Base-by-base conservation (phyloP, 2,113 vertebrate species). In the human (Homo sapiens) region DNA sequence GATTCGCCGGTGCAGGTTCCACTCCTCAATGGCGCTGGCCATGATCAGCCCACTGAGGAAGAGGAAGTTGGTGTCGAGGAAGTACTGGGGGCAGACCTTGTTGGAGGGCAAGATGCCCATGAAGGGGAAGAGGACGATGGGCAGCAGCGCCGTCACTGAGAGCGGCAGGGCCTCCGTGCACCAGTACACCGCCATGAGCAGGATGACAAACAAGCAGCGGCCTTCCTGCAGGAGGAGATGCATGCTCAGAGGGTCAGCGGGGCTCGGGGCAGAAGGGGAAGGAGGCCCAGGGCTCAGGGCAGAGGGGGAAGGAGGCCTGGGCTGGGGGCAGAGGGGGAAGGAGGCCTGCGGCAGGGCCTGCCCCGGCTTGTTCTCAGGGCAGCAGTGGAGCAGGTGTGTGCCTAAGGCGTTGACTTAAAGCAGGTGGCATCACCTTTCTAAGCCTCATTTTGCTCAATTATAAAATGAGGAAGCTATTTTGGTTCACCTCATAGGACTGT, bases 51-150 rank as follows among this genome's bases (percentile, higher is more conserved):
- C 99, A 8, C 99, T 99, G 95, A 99, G 98, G 91, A 99, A 99
- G 83, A 99, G 99, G 97, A 99, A 99, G 96, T 99, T 99, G 97
- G 99, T 99, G 97, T 99, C 99, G 50, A 99, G 98, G 97, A 99
- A 99, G 98, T 99, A 99, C 55, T 99, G 99, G 3, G 99, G 99
- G 95, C 99, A 99, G 94, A 99, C 99, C 91, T 98, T 99, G 97
- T 97, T 99, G 97, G 99, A 99, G 0, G 99, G 99, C 89, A 99
- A 99, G 96, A 99, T 98, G 11, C 99, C 99, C 98, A 99, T 94
- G 78, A 99, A 99, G 23, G 99, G 99, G 86, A 99, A 99, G 76
- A 99, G 99, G 98, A 99, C 98, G 59, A 99, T 98, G 14, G 99
- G 99, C 76, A 99, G 99, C 98, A 99, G 98, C 20, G 99, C 99